These are phyloP conservation scores for Lasius platythorax DNA, from an alignment of 2,888 invertebrate species.

Conservation along the genomic window DNA sequence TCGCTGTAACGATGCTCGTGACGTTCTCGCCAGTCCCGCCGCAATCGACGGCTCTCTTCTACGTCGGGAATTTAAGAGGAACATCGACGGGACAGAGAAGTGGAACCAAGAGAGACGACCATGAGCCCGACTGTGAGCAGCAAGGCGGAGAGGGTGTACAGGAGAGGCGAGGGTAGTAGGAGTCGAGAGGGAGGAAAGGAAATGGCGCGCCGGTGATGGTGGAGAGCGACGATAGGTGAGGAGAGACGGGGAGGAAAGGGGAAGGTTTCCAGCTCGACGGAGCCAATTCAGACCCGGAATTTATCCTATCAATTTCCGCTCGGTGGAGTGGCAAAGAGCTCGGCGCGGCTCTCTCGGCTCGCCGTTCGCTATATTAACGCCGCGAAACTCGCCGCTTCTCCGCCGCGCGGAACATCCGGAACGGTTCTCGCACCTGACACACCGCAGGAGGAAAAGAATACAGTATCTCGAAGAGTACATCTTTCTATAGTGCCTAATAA, in stretches of 20 bases:
- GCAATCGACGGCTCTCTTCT: slow-evolving; percentile 26
- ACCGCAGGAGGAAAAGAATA: not conserved
- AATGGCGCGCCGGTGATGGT: slow-evolving; percentile 58
- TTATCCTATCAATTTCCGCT: slow-evolving; percentile 90
- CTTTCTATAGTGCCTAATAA: not conserved
- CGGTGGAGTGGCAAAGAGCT: slow-evolving; percentile 89
- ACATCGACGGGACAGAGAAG: slow-evolving; percentile 22
- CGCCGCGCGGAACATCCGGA: slow-evolving; percentile 56
- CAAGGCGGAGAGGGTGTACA: slow-evolving; percentile 31
- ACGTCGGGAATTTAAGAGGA: slow-evolving; percentile 38
- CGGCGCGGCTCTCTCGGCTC: slow-evolving; percentile 83
- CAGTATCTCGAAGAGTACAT: not conserved
- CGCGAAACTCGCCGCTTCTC: slow-evolving; percentile 80
- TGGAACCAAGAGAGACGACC: slow-evolving; percentile 37
- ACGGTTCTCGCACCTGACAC: not conserved
- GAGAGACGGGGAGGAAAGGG: slow-evolving; percentile 55
- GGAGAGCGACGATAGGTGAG: slow-evolving; percentile 55
- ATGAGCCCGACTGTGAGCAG: slow-evolving; percentile 1
- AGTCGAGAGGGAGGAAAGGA: slow-evolving; percentile 63
- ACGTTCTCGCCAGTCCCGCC: slow-evolving; percentile 13
- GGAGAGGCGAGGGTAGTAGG: slow-evolving; percentile 51
- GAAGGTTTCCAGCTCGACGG: slow-evolving; percentile 87
- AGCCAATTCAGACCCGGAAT: slow-evolving; percentile 89
- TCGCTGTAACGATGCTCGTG: slow-evolving; percentile 58
- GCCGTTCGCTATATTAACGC: slow-evolving; percentile 85